Evolutionary conservation across 2,113 vertebrate genomes (phyloP).

Genomic region (Callipepla californica): DNA sequence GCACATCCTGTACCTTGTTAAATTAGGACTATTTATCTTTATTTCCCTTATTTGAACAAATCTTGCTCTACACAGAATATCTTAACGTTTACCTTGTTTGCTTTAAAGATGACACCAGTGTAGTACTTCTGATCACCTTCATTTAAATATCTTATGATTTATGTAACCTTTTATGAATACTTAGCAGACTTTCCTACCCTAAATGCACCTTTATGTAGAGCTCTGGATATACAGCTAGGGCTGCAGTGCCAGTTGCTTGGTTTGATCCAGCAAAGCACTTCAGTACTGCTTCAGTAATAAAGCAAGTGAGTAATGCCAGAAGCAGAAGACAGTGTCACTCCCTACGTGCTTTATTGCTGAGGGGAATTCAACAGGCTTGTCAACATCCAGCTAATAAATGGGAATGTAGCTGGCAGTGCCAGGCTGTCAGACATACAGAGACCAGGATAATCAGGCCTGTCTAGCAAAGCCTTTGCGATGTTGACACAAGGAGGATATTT

Average conservation of each 20-base stretch:
- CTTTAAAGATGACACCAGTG: background rate
- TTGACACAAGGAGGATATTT: constrained; percentile 5
- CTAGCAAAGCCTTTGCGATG: background rate
- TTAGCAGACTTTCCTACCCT: background rate
- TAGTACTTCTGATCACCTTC: background rate
- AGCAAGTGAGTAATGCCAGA: constrained; percentile 44
- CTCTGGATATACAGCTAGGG: background rate
- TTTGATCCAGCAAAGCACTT: constrained; percentile 24
- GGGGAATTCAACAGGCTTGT: constrained; percentile 45
- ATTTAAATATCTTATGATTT: background rate
- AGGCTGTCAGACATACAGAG: constrained; percentile 2
- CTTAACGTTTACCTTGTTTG: background rate
- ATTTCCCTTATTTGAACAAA: background rate
- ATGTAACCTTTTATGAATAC: background rate
- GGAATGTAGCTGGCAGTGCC: constrained; percentile 8
- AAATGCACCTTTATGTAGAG: background rate
- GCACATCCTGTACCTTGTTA: background rate
- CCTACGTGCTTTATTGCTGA: constrained; percentile 27
- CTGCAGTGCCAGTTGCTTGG: background rate
- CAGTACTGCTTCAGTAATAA: background rate
- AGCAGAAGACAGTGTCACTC: constrained; percentile 3
- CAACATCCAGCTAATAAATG: constrained; percentile 25
- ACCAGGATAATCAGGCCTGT: background rate
- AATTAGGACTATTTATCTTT: background rate
- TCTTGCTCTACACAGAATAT: background rate